These are phyloP conservation scores for Dasypus novemcinctus DNA, from an alignment of 2,113 vertebrate genomes.

Conservation along the genomic window DNA sequence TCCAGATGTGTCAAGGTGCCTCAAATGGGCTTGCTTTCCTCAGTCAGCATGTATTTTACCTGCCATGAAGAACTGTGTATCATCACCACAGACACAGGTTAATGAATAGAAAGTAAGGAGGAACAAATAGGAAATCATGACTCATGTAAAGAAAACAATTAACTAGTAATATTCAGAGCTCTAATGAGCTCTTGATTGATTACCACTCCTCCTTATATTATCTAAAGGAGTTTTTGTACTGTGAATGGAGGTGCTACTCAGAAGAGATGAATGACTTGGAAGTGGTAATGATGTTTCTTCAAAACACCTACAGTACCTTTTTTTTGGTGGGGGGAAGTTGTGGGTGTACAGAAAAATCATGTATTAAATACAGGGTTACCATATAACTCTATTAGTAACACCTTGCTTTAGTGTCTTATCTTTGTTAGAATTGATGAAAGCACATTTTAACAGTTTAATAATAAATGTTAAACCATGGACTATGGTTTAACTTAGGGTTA, in stretches of 20 bases:
- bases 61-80: background rate
- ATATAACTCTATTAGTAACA: too few relatives aligned
- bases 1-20: too few relatives aligned
- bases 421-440: too few relatives aligned
- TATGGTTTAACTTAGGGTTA: too few relatives aligned
- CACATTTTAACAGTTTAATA: too few relatives aligned
- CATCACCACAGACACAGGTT: background rate
- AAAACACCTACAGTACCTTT: background rate
- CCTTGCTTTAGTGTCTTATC: too few relatives aligned
- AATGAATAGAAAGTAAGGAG: background rate
- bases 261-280: background rate
- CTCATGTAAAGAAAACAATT: background rate
- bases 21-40: background rate
- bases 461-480: too few relatives aligned
- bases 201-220: background rate
- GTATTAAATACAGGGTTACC: too few relatives aligned
- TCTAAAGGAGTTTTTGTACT: background rate
- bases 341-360: too few relatives aligned
- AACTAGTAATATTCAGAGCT: background rate
- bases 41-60: background rate
- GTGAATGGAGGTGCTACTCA: background rate
- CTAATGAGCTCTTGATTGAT: background rate
- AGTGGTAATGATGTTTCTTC: background rate
- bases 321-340: background rate
- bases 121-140: conserved; percentile 6